Evolutionary conservation across 53 echinoderm and acorn worm genomes (phyloP), one percentile per base, ranked within the genome.

Genomic region (Mesocentrotus franciscanus): DNA sequence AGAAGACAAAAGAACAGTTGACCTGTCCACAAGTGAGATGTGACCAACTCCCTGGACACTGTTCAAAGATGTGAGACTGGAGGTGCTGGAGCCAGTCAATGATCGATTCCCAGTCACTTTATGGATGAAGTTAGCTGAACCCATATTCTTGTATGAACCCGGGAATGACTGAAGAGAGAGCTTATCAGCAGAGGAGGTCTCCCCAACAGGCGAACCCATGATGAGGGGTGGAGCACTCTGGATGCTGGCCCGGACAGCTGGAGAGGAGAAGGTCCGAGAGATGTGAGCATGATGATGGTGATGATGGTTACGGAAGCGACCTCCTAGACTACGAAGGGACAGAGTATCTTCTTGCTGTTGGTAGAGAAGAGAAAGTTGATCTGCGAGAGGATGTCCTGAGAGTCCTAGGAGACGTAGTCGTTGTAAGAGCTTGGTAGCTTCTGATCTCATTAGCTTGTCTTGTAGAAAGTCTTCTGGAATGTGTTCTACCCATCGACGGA

Each of bases 401-500:
- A 94, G 95, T 17, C 96, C 93, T 59, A 97, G 95, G 30, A 96
- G 94, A 8, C 96, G 96, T 22, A 97, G 96, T 16, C 97, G 95
- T 83, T 96, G 92, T 56, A 97, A 91, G 18, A 97, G 95, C 70
- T 95, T 92, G 68, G 96, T 96, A 39, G 97, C 94, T 58, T 97
- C 97, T 29, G 95, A 95, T 10, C 97, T 95, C 92, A 97, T 87
- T 92, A 96, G 92, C 60, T 92, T 84, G 87, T 97, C 96, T 76
- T 94, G 94, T 61, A 95, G 49, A 92, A 97, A 97, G 78, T 97
- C 97, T 39, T 97, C 97, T 20, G 97, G 97, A 56, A 97, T 97
- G 71, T 95, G 94, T 57, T 96, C 96, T 55, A 96, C 60, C 97
- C 97, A 97, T 87, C 96, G 90, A 57, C 94, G 94, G 33, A 97